Percentiles rank a stretch among this genome's conserved stretches.
phyloP scores from a whole-genome alignment of 2,113 vertebrate genomes.

The Takifugu flavidus region DNA sequence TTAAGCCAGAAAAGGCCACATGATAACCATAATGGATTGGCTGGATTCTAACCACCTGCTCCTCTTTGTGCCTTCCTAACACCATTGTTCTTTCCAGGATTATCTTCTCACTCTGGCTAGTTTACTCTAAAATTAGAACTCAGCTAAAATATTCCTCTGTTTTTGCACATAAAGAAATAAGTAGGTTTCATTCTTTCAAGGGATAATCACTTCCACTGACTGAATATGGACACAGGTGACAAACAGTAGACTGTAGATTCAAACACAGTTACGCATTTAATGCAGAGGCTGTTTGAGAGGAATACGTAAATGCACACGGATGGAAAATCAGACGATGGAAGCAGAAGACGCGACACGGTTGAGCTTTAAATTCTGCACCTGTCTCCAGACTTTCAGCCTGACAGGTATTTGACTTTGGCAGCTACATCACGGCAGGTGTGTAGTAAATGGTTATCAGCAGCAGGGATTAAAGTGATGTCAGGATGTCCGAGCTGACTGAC shows the following conservation, averaged over 20 bases:
- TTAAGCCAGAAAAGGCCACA: too few relatives aligned
- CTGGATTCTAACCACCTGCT: too few relatives aligned
- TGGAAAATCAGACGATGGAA: too few relatives aligned
- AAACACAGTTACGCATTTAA: constrained; percentile 22
- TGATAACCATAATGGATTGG: too few relatives aligned
- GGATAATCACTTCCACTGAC: constrained; percentile 40
- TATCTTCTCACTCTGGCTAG: too few relatives aligned
- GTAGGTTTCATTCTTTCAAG: neutral
- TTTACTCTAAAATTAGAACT: too few relatives aligned
- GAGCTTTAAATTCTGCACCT: constrained; percentile 13
- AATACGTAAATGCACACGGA: neutral
- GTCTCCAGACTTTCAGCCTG: constrained; percentile 12
- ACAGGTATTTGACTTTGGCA: neutral
- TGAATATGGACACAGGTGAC: constrained; percentile 47
- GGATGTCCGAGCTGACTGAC: constrained; percentile 18
- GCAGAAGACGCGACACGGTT: neutral
- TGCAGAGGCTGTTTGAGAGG: too few relatives aligned
- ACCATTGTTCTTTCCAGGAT: too few relatives aligned
- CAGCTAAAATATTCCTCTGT: too few relatives aligned
- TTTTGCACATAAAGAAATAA: too few relatives aligned
- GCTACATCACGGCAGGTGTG: neutral
- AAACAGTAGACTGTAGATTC: constrained; percentile 54
- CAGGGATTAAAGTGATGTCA: constrained; percentile 18
- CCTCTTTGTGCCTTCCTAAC: too few relatives aligned
- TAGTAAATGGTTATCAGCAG: constrained; percentile 10